phyloP scores from a whole-genome alignment of 2,888 invertebrate genomes.

The Cataglyphis albicans region DNA sequence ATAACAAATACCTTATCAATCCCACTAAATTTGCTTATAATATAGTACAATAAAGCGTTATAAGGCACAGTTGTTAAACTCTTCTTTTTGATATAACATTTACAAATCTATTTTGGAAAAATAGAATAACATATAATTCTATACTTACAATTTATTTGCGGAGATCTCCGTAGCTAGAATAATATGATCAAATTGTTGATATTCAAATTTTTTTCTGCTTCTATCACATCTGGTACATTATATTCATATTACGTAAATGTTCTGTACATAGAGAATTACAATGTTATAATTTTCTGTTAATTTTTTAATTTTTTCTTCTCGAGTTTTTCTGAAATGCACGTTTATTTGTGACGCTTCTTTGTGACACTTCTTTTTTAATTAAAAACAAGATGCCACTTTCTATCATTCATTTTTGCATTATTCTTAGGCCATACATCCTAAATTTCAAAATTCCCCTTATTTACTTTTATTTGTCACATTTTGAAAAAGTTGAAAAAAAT shows the following conservation, averaged over 20 bases:
- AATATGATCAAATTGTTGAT: conserved; percentile 14
- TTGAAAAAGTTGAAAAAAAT: conserved; percentile 57
- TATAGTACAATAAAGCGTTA: background rate
- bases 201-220: background rate
- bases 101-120: background rate
- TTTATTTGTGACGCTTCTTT: conserved; percentile 8
- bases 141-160: conserved; percentile 3
- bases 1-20: background rate
- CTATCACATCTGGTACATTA: conserved; percentile 1
- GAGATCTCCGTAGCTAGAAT: background rate
- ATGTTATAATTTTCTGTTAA: background rate
- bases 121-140: conserved; percentile 4
- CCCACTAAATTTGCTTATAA: conserved; percentile 1
- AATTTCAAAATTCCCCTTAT: background rate
- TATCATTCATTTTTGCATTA: background rate
- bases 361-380: background rate
- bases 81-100: background rate
- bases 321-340: background rate
- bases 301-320: background rate
- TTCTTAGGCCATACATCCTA: background rate
- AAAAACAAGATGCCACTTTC: background rate
- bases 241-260: background rate
- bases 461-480: conserved; percentile 28
- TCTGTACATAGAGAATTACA: background rate
- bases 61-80: background rate